phyloP scores from a whole-genome alignment of 2,797 vertebrate species.

The Simalia tracyae region DNA sequence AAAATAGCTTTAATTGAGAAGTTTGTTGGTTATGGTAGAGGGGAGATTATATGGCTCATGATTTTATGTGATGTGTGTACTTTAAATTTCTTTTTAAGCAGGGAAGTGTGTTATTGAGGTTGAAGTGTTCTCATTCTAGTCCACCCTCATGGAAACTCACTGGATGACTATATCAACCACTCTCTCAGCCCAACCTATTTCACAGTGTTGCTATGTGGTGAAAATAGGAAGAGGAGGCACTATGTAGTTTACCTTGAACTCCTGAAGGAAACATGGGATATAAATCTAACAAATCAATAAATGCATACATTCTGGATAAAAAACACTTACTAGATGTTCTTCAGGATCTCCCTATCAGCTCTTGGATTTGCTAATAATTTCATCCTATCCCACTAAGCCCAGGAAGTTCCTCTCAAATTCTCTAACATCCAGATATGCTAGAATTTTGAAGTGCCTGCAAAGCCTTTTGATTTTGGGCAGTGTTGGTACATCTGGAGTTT shows the following conservation, averaged over 20 bases:
- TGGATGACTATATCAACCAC: not conserved
- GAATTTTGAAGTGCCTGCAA: not conserved
- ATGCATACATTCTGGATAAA: not conserved
- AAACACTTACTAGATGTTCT: not conserved
- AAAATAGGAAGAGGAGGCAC: not conserved
- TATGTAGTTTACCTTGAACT: not conserved
- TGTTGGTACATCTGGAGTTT: not conserved
- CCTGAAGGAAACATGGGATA: not conserved
- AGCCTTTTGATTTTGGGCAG: not conserved
- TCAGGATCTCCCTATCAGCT: not conserved
- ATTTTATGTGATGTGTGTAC: not conserved
- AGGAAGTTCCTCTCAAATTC: not conserved
- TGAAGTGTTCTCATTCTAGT: not conserved
- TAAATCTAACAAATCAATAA: not conserved
- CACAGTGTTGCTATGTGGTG: not conserved
- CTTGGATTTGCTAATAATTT: not conserved
- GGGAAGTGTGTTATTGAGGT: not conserved
- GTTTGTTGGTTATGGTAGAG: not conserved
- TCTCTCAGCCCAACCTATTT: not conserved
- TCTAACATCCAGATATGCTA: not conserved
- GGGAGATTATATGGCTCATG: not conserved
- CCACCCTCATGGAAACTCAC: not conserved
- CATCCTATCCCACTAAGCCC: not conserved
- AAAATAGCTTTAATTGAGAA: not conserved
- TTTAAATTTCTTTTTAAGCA: not conserved